Percentiles rank a stretch among this genome's conserved stretches.
phyloP scores from a whole-genome alignment of 2,797 vertebrate species.

The Myioborus miniatus region DNA sequence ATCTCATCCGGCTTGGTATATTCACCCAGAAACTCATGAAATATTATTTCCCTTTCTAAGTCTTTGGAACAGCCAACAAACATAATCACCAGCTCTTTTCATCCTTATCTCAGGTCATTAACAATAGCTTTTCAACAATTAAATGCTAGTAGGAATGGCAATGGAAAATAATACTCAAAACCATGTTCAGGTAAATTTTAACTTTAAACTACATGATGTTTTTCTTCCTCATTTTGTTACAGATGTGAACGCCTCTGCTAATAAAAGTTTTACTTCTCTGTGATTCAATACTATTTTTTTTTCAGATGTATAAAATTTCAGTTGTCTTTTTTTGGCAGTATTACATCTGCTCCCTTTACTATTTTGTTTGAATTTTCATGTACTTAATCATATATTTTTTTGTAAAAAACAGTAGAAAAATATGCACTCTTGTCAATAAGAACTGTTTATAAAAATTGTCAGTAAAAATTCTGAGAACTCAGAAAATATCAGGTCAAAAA shows the following conservation, averaged over 20 bases:
- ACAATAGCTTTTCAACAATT: conserved; percentile 29
- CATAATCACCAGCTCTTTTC: background rate
- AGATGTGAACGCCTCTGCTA: background rate
- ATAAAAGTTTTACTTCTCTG: background rate
- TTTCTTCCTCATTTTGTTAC: background rate
- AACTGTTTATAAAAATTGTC: background rate
- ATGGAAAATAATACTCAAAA: background rate
- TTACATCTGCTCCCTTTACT: background rate
- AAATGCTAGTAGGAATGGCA: background rate
- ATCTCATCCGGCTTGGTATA: background rate
- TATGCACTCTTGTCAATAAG: background rate
- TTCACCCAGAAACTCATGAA: conserved; percentile 16
- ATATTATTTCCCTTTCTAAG: conserved; percentile 46
- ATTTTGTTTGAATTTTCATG: background rate
- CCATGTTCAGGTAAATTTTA: background rate
- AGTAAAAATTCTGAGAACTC: background rate
- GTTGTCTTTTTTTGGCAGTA: background rate
- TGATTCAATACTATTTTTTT: background rate
- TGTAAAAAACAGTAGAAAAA: background rate
- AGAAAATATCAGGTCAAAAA: background rate
- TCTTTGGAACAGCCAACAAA: background rate
- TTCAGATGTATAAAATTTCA: background rate
- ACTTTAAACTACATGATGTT: background rate
- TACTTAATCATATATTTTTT: background rate
- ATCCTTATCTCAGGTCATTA: background rate